phyloP scores from a whole-genome alignment of 2,888 invertebrate species.

The Tridacna gigas region DNA sequence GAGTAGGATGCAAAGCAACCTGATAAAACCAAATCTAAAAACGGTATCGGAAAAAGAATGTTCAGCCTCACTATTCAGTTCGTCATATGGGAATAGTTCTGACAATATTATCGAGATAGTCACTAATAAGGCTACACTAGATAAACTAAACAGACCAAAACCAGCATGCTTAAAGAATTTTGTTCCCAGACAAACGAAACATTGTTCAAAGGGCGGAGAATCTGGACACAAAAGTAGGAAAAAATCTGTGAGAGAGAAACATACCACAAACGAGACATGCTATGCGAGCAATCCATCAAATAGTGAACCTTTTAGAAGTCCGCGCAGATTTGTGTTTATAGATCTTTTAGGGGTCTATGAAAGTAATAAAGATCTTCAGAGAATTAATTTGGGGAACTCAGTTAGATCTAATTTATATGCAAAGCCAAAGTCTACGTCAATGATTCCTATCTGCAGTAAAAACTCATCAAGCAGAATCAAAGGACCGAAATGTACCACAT shows the following conservation, averaged over 20 bases:
- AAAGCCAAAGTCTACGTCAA: not conserved
- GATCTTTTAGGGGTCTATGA: constrained; percentile 14
- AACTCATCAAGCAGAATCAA: not conserved
- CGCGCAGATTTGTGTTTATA: not conserved
- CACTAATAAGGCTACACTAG: not conserved
- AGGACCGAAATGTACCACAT: not conserved
- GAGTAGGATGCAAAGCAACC: not conserved
- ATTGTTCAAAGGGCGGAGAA: no score
- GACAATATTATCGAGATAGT: constrained; percentile 19
- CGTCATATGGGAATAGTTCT: not conserved
- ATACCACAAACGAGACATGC: no score
- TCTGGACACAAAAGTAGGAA: no score
- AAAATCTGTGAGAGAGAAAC: no score
- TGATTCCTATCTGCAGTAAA: not conserved
- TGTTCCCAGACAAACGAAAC: no score
- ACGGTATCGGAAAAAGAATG: not conserved
- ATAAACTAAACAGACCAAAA: not conserved
- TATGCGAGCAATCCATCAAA: not conserved
- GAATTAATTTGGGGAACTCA: not conserved
- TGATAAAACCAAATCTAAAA: not conserved
- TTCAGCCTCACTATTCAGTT: not conserved
- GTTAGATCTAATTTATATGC: not conserved
- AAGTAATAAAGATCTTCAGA: constrained; percentile 13
- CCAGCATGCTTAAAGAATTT: no score
- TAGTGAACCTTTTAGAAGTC: not conserved